phyloP scores from a whole-genome alignment of 2,797 vertebrate genomes.

The Protonibea diacanthus region DNA sequence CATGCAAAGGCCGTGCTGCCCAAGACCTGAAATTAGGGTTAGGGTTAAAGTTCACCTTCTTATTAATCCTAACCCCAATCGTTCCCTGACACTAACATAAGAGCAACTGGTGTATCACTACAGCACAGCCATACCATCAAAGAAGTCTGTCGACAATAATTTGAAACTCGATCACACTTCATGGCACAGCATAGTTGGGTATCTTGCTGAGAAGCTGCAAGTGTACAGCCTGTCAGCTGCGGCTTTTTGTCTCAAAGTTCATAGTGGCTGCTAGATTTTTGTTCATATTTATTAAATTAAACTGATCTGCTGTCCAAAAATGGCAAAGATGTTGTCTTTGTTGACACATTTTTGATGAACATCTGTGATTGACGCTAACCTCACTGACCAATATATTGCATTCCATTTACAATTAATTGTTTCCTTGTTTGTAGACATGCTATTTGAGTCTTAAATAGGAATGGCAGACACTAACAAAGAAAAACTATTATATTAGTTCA shows the following conservation, averaged over 20 bases:
- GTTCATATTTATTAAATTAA: background rate
- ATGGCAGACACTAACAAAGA: no score
- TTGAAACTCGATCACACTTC: background rate
- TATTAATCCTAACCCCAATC: background rate
- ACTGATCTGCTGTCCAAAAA: background rate
- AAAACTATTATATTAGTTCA: no score
- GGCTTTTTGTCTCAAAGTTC: background rate
- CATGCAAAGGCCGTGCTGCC: background rate
- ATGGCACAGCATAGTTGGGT: background rate
- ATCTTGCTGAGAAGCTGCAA: background rate
- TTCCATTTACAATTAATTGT: background rate
- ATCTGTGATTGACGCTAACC: no score
- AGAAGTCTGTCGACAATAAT: background rate
- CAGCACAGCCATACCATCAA: background rate
- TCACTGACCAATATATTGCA: background rate
- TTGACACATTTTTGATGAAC: no score
- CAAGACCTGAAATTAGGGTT: background rate
- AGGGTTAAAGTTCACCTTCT: background rate
- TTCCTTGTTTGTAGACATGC: no score
- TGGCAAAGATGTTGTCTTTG: background rate
- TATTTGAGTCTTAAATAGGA: no score
- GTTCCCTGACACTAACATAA: constrained; percentile 3
- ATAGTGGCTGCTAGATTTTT: background rate
- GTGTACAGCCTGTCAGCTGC: background rate
- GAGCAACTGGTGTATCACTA: background rate